A percentile compares a stretch with the other conserved stretches of the same genome.
Evolutionary conservation across 2,888 invertebrate species (phyloP).

Genomic region (Drosophila kuntzei): DNA sequence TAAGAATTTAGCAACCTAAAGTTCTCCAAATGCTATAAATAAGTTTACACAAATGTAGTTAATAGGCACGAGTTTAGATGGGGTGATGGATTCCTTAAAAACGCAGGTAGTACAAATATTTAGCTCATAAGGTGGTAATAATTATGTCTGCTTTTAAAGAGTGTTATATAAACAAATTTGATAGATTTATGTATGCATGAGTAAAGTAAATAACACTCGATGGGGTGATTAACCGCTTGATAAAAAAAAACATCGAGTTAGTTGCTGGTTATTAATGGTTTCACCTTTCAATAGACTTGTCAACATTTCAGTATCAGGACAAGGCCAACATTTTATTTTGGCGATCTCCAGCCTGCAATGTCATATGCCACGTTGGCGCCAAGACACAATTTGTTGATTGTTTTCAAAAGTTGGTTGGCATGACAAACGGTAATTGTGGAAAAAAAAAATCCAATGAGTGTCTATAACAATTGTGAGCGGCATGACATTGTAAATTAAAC

Average conservation of each 20-base stretch:
- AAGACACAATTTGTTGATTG: conserved; percentile 43
- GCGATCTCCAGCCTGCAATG: conserved; percentile 37
- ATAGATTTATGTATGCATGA: conserved; percentile 35
- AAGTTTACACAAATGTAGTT: conserved; percentile 26
- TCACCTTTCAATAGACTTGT: conserved; percentile 37
- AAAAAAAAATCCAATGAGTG: conserved; percentile 32
- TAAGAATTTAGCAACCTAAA: conserved; percentile 1
- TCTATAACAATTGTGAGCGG: conserved; percentile 44
- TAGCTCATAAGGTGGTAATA: conserved; percentile 41
- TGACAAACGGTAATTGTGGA: conserved; percentile 67
- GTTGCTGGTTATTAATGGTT: conserved; percentile 15
- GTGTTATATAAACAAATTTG: conserved; percentile 34
- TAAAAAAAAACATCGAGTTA: conserved; percentile 2
- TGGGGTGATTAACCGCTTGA: conserved; percentile 34
- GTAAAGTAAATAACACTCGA: conserved; percentile 17
- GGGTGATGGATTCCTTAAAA: conserved; percentile 31
- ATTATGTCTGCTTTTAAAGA: conserved; percentile 41
- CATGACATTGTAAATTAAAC: conserved; percentile 55
- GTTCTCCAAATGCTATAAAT: conserved; percentile 21
- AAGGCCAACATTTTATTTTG: conserved; percentile 34
- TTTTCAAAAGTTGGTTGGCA: conserved; percentile 52
- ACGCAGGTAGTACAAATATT: conserved; percentile 15
- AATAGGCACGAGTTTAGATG: not conserved
- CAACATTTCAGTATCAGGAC: conserved; percentile 45
- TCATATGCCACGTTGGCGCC: conserved; percentile 61